Percentiles rank a stretch among this genome's conserved stretches.
Evolutionary conservation across 2,113 vertebrate species (phyloP).

Genomic region (Apus apus): DNA sequence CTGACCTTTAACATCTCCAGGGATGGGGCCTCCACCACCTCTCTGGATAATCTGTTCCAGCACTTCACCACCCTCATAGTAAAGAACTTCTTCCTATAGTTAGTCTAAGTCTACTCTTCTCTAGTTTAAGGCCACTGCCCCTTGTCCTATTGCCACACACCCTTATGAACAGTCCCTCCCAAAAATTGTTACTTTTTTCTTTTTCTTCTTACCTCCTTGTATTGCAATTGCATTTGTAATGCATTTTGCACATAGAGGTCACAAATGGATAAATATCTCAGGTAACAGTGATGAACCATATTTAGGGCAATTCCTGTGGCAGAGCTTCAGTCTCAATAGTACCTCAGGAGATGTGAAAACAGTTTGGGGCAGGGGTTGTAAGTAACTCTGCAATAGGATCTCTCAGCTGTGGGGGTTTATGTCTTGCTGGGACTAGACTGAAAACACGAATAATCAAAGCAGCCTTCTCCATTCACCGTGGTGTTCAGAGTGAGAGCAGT

Average conservation of each 20-base stretch:
- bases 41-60: no score
- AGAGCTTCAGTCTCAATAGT: neutral
- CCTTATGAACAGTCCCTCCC: no score
- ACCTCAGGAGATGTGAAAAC: neutral
- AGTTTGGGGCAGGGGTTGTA: neutral
- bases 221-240: neutral
- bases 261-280: neutral
- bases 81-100: no score
- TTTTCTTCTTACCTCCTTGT: neutral
- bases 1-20: no score
- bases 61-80: no score
- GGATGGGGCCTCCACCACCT: no score
- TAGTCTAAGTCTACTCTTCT: no score
- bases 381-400: neutral
- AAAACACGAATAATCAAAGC: neutral
- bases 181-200: neutral
- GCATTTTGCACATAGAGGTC: neutral
- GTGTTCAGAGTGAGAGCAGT: neutral
- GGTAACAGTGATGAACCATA: neutral
- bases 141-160: no score
- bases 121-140: no score
- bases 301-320: neutral
- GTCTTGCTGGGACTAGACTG: neutral
- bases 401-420: neutral
- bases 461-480: neutral